phyloP scores from a whole-genome alignment of 2,888 invertebrate species.

The Amorpha juglandis region DNA sequence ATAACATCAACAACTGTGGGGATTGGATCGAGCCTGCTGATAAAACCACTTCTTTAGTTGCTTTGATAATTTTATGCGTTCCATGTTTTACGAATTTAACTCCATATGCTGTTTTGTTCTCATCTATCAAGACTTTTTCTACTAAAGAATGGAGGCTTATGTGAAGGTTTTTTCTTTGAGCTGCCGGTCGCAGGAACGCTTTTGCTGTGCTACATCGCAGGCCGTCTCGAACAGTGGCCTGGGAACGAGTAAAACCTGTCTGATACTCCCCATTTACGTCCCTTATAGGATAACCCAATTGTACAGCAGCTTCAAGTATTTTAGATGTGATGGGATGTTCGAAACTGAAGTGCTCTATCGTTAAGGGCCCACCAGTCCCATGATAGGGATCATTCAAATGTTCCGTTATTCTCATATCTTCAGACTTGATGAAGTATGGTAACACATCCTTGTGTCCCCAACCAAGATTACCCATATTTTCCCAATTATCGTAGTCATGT shows the following conservation, averaged over 20 bases:
- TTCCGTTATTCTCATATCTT: constrained; percentile 89
- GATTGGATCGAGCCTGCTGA: constrained; percentile 93
- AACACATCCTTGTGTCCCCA: constrained; percentile 92
- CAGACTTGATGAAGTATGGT: constrained; percentile 91
- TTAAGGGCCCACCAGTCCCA: constrained; percentile 88
- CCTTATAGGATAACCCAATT: constrained; percentile 87
- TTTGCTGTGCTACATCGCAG: constrained; percentile 93
- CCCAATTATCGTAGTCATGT: constrained; percentile 94
- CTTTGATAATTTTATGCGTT: constrained; percentile 81
- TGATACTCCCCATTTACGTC: constrained; percentile 92
- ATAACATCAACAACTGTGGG: constrained; percentile 93
- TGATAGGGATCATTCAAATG: constrained; percentile 86
- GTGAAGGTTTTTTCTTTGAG: constrained; percentile 89
- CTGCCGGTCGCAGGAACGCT: constrained; percentile 89
- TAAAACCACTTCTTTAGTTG: constrained; percentile 91
- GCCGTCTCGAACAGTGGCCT: constrained; percentile 91
- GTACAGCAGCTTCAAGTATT: constrained; percentile 87
- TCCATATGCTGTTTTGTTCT: constrained; percentile 86
- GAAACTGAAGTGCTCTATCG: constrained; percentile 89
- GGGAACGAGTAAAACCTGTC: constrained; percentile 90
- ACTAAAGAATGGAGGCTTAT: constrained; percentile 88
- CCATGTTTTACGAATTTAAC: constrained; percentile 87
- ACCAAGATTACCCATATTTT: constrained; percentile 87
- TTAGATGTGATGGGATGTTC: constrained; percentile 88
- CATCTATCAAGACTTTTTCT: constrained; percentile 87